Evolutionary conservation across 1,140 invertebrate genomes (phyloP).

Genomic region (Zaprionus nigranus): DNA sequence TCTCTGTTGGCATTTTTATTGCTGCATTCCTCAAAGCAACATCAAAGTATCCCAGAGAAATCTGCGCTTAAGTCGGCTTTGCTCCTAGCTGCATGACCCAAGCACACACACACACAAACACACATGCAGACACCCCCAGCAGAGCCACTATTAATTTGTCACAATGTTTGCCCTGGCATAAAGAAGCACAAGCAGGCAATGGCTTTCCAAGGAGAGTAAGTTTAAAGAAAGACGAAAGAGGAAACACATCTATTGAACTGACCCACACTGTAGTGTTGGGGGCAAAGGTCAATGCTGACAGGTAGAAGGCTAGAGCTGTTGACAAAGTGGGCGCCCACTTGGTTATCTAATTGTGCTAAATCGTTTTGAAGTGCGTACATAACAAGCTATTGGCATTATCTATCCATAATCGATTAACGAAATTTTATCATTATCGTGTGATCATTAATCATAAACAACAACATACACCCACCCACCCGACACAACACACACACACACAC

Average conservation of each 20-base stretch:
- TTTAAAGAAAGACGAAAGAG: neutral
- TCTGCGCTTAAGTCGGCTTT: conserved; percentile 62
- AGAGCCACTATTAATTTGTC: conserved; percentile 28
- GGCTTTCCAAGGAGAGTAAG: neutral
- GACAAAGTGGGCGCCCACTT: neutral
- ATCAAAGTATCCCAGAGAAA: conserved; percentile 66
- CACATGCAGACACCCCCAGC: neutral
- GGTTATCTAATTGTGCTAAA: conserved; percentile 2
- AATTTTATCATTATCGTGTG: neutral
- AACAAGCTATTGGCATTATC: conserved; percentile 7
- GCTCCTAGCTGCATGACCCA: conserved; percentile 6
- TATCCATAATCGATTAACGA: conserved; percentile 6
- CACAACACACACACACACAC: neutral
- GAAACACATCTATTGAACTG: neutral
- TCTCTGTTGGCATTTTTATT: conserved; percentile 64
- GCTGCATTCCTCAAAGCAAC: conserved; percentile 67
- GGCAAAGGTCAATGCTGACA: no score
- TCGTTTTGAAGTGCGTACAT: conserved; percentile 11
- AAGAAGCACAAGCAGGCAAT: neutral
- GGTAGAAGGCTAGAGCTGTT: no score
- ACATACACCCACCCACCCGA: neutral
- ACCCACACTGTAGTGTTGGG: neutral
- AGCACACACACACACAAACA: neutral
- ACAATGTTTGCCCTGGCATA: conserved; percentile 2
- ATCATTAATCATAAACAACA: neutral